Base-by-base conservation (phyloP, 2,797 vertebrate genomes). In the Gymnocypris eckloni region DNA sequence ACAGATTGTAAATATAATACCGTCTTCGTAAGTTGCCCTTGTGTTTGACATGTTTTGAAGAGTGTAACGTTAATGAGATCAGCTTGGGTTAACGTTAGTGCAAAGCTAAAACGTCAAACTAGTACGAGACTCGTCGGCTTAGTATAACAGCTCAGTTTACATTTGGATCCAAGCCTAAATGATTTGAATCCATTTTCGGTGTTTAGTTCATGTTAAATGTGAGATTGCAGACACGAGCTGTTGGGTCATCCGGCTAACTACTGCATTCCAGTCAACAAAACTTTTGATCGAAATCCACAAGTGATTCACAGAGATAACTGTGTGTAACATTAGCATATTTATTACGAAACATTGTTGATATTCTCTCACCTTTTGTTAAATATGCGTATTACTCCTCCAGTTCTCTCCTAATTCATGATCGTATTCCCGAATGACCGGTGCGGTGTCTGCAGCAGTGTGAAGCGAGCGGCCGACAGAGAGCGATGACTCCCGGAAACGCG, bases 391-490 rank as follows among this genome's bases (percentile, higher is more conserved):
- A 64, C 28, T 50, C 41, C 56, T n/a, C 20, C 43, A 64, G 56
- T 6, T n/a, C 15, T 84, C 16, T 0, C 7, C 37, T 45, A 15
- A 73, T 45, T 45, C 41, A 48, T 81, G 48, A 52, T 56, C 4
- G 7, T 71, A 25, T 12, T 54, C 16, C 12, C 6, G 6, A 56
- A 37, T 16, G 39, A 52, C 84, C 84, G 84, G 84, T 41, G 20
- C 84, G 84, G 84, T 41, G 20, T 18, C 25, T 45, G 28, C 41
- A 20, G 10, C 25, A n/a, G 64, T n/a, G 83, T 85, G 84, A 84
- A 84, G 75, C 56, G 2, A 76, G 25, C 13, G 5, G 20, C 3
- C 18, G 9, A 41, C 22, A 33, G 6, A 43, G 2, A n/a, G 4
- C 4, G 28, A 25, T 6, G 6, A 37, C 2, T 0, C 2, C 64